phyloP scores from a whole-genome alignment of 2,113 vertebrate species.

The Ochotona curzoniae region DNA sequence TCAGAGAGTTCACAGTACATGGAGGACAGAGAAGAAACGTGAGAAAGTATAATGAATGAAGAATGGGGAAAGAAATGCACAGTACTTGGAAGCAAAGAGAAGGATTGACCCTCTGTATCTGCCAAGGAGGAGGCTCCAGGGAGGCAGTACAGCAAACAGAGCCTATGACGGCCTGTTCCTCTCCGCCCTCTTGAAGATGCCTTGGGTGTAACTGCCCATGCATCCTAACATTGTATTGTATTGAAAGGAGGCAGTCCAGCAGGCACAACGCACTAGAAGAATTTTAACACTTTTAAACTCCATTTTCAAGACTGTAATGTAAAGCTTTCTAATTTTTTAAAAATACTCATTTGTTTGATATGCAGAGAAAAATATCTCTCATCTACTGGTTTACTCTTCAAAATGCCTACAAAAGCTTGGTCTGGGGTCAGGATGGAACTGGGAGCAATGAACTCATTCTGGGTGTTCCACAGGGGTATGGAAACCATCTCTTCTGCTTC shows the following conservation, averaged over 20 bases:
- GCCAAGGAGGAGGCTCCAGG: accelerated
- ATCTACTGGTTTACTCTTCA: too few species aligned
- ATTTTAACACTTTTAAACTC: not conserved
- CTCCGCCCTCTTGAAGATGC: not conserved
- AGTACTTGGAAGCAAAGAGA: not conserved
- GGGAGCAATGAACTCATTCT: too few species aligned
- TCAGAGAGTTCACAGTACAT: not conserved
- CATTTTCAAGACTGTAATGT: not conserved
- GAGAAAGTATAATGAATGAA: not conserved
- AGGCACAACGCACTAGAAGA: not conserved
- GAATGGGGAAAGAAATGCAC: not conserved
- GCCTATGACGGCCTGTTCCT: not conserved
- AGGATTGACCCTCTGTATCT: not conserved
- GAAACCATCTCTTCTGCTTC: too few species aligned
- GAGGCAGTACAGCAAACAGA: too few species aligned
- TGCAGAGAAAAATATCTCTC: too few species aligned
- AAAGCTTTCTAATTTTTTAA: too few species aligned
- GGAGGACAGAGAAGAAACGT: not conserved
- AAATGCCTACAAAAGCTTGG: too few species aligned
- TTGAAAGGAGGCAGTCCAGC: not conserved
- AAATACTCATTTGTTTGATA: too few species aligned
- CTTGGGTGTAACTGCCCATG: not conserved
- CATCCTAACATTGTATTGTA: not conserved
- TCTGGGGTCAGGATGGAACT: too few species aligned
- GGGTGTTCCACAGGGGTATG: too few species aligned